Conservation (phyloP, 2,797 vertebrate genomes). For the Melanotaenia boesemani region DNA sequence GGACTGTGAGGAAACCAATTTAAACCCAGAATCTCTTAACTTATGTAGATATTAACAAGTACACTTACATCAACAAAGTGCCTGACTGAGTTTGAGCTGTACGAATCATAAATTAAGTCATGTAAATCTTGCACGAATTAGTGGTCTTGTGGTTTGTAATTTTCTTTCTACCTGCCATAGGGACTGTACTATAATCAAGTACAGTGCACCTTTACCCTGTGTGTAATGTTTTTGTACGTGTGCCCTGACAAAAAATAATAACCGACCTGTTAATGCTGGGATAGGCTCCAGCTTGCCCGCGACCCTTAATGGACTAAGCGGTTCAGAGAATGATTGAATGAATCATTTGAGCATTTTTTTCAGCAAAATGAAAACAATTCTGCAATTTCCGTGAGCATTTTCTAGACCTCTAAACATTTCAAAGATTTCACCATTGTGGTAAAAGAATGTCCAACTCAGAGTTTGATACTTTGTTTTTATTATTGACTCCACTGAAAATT, state of each 20-base stretch:
- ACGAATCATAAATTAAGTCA: not conserved
- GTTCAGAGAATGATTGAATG: no score
- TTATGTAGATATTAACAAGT: slow-evolving; percentile 24
- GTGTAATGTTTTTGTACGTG: no score
- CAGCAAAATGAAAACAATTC: not conserved
- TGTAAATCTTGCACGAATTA: slow-evolving; percentile 2
- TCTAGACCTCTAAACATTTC: not conserved
- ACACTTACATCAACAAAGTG: slow-evolving; percentile 21
- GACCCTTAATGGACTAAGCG: no score
- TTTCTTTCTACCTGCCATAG: no score
- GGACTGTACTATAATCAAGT: no score
- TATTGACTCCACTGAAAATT: not conserved
- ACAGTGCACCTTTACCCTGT: no score
- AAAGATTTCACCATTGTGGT: not conserved
- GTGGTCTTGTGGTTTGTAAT: not conserved
- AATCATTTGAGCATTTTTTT: not conserved
- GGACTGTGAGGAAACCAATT: slow-evolving; percentile 51
- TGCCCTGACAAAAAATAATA: no score
- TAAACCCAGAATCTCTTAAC: slow-evolving; percentile 21
- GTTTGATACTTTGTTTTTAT: not conserved
- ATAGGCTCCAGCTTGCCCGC: no score
- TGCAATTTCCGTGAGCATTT: not conserved
- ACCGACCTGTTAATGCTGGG: no score
- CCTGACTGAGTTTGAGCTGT: slow-evolving; percentile 16
- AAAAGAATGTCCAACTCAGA: not conserved